A percentile compares a stretch with the other conserved stretches of the same genome.
Conservation (phyloP, 2,113 vertebrate species). For the Butorides virescens region DNA sequence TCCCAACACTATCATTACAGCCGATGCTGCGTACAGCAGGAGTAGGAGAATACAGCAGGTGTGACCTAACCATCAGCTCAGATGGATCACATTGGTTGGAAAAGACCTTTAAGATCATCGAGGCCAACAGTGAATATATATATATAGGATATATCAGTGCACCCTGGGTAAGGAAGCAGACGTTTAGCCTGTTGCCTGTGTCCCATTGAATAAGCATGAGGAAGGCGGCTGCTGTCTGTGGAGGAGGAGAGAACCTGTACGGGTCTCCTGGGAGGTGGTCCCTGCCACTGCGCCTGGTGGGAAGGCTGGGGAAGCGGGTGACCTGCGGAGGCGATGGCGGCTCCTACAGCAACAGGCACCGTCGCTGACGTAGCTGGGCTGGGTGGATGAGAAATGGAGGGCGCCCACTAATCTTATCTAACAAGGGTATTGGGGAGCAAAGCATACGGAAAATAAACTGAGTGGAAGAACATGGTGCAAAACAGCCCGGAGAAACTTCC, state of each 20-base stretch:
- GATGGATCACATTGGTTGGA: too few relatives aligned
- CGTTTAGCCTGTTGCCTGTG: not conserved
- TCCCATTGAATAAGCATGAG: not conserved
- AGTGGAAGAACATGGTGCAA: not conserved
- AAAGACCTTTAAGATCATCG: too few relatives aligned
- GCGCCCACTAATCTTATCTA: not conserved
- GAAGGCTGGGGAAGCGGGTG: not conserved
- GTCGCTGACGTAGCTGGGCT: not conserved
- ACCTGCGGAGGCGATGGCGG: not conserved
- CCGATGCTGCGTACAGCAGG: not conserved
- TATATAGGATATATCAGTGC: too few relatives aligned
- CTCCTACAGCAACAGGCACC: not conserved
- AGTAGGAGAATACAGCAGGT: not conserved
- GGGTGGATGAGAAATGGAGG: not conserved
- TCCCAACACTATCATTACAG: rapidly evolving
- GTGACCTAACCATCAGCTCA: not conserved
- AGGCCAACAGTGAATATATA: too few relatives aligned
- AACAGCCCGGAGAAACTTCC: not conserved
- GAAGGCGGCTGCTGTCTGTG: not conserved
- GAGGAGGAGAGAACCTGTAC: not conserved
- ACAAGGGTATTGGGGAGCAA: not conserved
- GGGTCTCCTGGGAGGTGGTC: rapidly evolving
- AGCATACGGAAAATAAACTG: not conserved
- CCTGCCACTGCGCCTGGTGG: rapidly evolving
- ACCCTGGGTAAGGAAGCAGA: not conserved